Evolutionary conservation across 1,140 invertebrate species (phyloP).

Genomic region (Drosophila ogumai): DNA sequence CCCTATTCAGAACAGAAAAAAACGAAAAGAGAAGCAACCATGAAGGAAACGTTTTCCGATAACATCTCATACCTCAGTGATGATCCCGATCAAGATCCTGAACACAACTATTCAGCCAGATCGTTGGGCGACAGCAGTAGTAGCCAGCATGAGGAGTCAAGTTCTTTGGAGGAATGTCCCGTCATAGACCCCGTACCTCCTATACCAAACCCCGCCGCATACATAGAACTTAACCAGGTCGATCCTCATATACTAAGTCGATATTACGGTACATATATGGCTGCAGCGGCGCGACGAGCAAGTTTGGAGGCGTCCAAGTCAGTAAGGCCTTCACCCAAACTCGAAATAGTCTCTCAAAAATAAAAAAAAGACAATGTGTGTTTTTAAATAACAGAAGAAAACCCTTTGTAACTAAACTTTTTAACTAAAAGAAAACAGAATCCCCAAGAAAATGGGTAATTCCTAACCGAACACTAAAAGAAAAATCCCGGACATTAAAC

Average conservation of each 20-base stretch:
- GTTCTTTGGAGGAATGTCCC: conserved; percentile 62
- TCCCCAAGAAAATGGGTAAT: no score
- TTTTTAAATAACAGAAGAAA: neutral
- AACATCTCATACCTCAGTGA: conserved; percentile 69
- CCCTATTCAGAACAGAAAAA: neutral
- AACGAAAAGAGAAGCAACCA: neutral
- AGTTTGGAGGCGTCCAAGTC: conserved; percentile 39
- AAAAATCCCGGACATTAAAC: no score
- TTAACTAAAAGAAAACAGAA: no score
- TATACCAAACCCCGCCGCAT: conserved; percentile 16
- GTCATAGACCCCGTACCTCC: neutral
- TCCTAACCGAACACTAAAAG: no score
- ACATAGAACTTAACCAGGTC: conserved; percentile 57
- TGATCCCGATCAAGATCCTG: conserved; percentile 36
- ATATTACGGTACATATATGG: conserved; percentile 77
- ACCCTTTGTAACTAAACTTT: neutral
- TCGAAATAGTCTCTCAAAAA: conserved; percentile 57
- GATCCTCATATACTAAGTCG: conserved; percentile 66
- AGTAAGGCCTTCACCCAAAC: conserved; percentile 36
- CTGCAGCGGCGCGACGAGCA: conserved; percentile 65
- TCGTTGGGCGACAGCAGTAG: conserved; percentile 48
- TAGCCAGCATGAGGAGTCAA: conserved; percentile 66
- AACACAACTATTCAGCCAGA: conserved; percentile 38
- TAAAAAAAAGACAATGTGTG: conserved; percentile 12
- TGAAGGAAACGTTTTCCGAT: conserved; percentile 44